Base-by-base conservation (phyloP, 2,888 invertebrate genomes). In the Cephus pulcher region DNA sequence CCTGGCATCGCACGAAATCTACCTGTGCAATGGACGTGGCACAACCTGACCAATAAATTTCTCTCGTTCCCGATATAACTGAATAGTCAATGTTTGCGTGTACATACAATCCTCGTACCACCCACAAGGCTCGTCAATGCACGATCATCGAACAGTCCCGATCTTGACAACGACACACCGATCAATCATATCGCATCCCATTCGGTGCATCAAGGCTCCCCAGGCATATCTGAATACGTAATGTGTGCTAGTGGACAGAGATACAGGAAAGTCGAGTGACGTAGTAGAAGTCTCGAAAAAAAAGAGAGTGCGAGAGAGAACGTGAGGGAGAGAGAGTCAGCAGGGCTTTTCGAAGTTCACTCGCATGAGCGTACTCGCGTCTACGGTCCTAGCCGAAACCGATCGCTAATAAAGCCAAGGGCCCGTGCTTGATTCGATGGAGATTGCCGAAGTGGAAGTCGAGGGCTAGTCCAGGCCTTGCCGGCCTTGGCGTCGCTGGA, bases 261-360 rank as follows among this genome's bases (percentile, higher is more conserved):
- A 78, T 33, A 71, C 71, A 79, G 32, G 69, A 11, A 76, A 71
- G 56, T 23, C 56, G 23, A 56, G 56, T 56, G 56, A 56, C 56
- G 9, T 9, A 23, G 9, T 23, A 23, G 23, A 23, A 56, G 56
- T 23, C 23, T 56, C 69, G 9, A 69, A 69, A 30, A 40, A 34
- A 33, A 34, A 33, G 37, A 78, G 76, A 82, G 77, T 75, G 33
- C 74, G 74, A 69, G 76, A 76, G 75, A 74, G 68, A 73, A 40
- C 76, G 73, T 40, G 78, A 75, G 78, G 77, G 70, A 35, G 34
- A 79, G 74, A 77, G 56, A 75, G 75, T 80, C 74, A 76, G 73
- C 75, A 73, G 56, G 56, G 9, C 9, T 56, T 23, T 23, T 56
- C 23, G 23, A 56, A 23, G 56, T 56, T 56, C 23, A 56, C 23